A percentile compares a stretch with the other conserved stretches of the same genome.
phyloP scores from a whole-genome alignment of 1,140 invertebrate species.

The Subanguina moxae region DNA sequence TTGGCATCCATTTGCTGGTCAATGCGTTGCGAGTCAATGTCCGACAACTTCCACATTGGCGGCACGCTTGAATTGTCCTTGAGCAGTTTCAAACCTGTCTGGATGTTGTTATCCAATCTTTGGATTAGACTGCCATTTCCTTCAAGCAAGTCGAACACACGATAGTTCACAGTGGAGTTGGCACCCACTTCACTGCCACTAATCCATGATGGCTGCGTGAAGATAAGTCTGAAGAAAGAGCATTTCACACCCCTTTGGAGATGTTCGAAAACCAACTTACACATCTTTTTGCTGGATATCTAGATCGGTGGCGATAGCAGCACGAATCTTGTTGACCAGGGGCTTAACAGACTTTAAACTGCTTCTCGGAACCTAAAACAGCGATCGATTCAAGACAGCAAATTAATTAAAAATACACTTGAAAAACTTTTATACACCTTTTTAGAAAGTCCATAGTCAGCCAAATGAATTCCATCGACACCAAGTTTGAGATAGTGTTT shows the following conservation, averaged over 20 bases:
- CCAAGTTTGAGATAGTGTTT: slow-evolving; percentile 16
- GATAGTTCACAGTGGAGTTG: neutral
- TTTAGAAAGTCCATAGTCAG: slow-evolving; percentile 19
- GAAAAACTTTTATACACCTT: neutral
- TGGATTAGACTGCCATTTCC: neutral
- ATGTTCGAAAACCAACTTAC: neutral
- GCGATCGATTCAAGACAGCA: too few species aligned
- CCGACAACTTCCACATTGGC: slow-evolving; percentile 4
- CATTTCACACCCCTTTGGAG: too few species aligned
- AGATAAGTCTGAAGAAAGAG: slow-evolving; percentile 7
- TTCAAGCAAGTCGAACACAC: neutral
- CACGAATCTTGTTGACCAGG: neutral
- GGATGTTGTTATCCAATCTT: neutral
- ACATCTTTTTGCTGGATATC: slow-evolving; percentile 11
- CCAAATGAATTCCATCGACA: slow-evolving; percentile 18
- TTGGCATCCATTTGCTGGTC: slow-evolving; percentile 5
- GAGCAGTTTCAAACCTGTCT: neutral
- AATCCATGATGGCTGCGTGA: neutral
- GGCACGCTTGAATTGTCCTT: slow-evolving; percentile 3
- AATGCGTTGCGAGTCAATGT: neutral
- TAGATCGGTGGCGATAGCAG: neutral
- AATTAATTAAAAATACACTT: neutral
- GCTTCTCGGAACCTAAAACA: neutral
- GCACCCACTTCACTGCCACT: neutral
- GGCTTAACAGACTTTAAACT: neutral